phyloP scores from a whole-genome alignment of 2,888 invertebrate species.

The Opisthograptis luteolata region DNA sequence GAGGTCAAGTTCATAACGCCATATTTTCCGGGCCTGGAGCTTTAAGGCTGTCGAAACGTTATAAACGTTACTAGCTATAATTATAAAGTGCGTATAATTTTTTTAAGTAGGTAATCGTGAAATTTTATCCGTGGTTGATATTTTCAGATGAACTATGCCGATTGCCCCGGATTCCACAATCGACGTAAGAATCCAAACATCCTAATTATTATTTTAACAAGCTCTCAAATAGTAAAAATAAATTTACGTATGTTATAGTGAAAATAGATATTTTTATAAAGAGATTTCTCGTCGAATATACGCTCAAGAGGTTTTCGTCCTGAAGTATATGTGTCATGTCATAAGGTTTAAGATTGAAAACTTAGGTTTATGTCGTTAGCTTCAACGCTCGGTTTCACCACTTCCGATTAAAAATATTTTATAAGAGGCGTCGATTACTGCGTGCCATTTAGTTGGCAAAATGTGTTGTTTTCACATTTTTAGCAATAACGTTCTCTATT shows the following conservation, averaged over 20 bases:
- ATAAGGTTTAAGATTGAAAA: constrained; percentile 42
- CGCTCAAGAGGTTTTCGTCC: constrained; percentile 70
- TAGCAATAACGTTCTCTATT: too few species aligned
- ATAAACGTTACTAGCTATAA: too few species aligned
- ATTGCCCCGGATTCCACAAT: constrained; percentile 8
- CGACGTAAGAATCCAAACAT: constrained; percentile 25
- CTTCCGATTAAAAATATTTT: not conserved
- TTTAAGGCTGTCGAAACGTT: too few species aligned
- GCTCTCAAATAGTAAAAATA: constrained; percentile 65
- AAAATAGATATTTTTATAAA: constrained; percentile 67
- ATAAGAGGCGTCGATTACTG: too few species aligned
- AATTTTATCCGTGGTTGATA: too few species aligned
- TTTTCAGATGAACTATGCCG: constrained; percentile 34
- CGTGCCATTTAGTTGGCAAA: too few species aligned
- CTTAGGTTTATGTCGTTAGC: constrained; percentile 31
- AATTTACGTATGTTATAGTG: constrained; percentile 52
- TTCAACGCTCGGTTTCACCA: not conserved
- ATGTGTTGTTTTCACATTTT: not conserved
- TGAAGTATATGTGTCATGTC: constrained; percentile 46
- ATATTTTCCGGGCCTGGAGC: too few species aligned
- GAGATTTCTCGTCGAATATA: constrained; percentile 50
- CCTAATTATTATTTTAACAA: constrained; percentile 34
- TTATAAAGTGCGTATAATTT: not conserved
- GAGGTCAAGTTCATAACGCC: too few species aligned
- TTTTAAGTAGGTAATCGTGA: too few species aligned